phyloP scores from a whole-genome alignment of 2,113 vertebrate genomes.

The Larimichthys crocea region DNA sequence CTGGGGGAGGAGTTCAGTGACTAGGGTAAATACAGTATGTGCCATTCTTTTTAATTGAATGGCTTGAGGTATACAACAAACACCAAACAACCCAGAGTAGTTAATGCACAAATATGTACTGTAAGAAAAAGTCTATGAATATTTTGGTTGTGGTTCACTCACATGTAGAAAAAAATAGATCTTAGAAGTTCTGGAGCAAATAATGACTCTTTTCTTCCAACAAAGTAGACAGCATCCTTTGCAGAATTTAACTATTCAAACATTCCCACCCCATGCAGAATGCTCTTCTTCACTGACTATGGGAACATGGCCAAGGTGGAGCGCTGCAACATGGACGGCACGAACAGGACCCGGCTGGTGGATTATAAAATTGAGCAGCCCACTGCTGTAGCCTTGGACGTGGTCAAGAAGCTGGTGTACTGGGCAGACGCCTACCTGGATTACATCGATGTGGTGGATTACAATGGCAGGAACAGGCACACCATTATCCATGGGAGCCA shows the following conservation, averaged over 20 bases:
- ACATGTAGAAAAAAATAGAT: not conserved
- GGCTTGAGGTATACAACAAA: not conserved
- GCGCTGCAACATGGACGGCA: slow-evolving; percentile 97
- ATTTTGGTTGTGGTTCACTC: not conserved
- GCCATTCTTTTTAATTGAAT: not conserved
- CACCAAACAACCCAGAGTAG: not conserved
- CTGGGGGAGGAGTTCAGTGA: not conserved
- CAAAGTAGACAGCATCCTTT: not conserved
- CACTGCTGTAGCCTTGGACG: slow-evolving; percentile 91
- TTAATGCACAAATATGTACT: not conserved
- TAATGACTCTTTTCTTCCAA: not conserved
- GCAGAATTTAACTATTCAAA: not conserved
- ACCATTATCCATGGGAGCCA: slow-evolving; percentile 90
- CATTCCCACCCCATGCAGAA: slow-evolving; percentile 86
- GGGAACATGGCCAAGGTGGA: slow-evolving; percentile 94
- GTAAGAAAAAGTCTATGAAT: not conserved
- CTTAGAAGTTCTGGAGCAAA: not conserved
- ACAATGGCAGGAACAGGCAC: slow-evolving; percentile 91
- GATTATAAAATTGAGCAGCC: slow-evolving; percentile 93
- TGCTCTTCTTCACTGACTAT: slow-evolving; percentile 98
- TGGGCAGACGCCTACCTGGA: slow-evolving; percentile 97
- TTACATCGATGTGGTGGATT: slow-evolving; percentile 95
- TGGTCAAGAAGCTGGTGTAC: slow-evolving; percentile 95
- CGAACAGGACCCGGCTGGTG: slow-evolving; percentile 92
- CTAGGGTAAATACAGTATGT: not conserved